Conservation (phyloP, 2,113 vertebrate genomes). For the Lanius collurio region DNA sequence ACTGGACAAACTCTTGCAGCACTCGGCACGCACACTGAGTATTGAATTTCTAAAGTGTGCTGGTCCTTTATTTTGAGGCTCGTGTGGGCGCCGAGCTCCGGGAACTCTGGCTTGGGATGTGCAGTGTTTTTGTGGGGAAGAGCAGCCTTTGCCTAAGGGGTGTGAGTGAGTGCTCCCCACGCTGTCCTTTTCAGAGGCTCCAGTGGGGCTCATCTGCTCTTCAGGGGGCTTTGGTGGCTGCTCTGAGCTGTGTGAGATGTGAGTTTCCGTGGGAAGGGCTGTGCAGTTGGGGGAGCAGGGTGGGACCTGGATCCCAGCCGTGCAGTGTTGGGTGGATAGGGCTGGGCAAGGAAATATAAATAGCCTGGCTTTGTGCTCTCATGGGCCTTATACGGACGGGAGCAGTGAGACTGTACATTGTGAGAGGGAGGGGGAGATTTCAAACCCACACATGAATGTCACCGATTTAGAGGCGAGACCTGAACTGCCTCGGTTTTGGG, state of each 20-base stretch:
- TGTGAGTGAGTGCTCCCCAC: not conserved
- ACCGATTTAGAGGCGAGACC: not conserved
- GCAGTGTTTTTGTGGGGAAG: not conserved
- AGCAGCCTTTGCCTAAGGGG: not conserved
- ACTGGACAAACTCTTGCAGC: not conserved
- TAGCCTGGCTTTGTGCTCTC: slow-evolving; percentile 33
- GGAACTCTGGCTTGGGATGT: not conserved
- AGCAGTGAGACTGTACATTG: not conserved
- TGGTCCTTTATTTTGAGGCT: not conserved
- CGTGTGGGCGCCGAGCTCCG: rapidly evolving
- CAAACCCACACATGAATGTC: not conserved
- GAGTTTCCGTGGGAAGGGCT: not conserved
- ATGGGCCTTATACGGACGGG: slow-evolving; percentile 21
- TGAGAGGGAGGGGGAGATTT: not conserved
- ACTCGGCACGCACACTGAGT: rapidly evolving
- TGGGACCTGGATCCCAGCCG: not conserved
- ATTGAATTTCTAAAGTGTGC: not conserved
- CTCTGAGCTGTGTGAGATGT: not conserved
- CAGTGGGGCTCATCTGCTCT: not conserved
- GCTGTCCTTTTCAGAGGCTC: rapidly evolving
- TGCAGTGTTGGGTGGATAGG: not conserved
- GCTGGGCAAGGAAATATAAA: slow-evolving; percentile 7
- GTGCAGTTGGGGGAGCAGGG: not conserved
- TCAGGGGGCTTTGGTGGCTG: rapidly evolving
- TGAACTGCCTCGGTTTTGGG: not conserved